Conservation (phyloP, 2,797 vertebrate genomes). For the Typhlichthys eigenmanni region DNA sequence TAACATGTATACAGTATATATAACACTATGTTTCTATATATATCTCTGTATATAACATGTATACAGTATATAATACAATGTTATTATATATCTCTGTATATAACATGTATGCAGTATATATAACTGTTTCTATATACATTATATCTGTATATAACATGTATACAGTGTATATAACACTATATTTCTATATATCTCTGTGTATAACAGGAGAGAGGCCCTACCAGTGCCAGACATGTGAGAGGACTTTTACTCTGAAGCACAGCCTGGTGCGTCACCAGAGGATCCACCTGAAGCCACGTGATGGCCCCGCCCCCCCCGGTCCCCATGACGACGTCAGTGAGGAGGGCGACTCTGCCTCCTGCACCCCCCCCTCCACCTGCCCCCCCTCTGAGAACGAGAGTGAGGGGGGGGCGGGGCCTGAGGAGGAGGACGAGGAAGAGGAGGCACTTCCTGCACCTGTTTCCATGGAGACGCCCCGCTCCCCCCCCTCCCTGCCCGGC, state of each 20-base stretch:
- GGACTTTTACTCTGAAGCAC: conserved; percentile 97
- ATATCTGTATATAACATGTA: no score
- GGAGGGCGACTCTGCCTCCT: conserved; percentile 70
- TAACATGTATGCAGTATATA: no score
- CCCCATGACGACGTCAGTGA: conserved; percentile 75
- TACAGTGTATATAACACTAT: no score
- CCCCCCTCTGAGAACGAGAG: conserved; percentile 75
- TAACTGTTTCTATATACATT: no score
- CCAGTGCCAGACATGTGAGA: conserved; percentile 93
- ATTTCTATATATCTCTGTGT: no score
- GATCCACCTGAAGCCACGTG: conserved; percentile 87
- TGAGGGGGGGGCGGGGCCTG: conserved; percentile 59
- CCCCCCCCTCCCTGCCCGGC: conserved; percentile 52
- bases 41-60: no score
- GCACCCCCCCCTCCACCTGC: conserved; percentile 65
- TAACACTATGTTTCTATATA: no score
- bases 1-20: no score
- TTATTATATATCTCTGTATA: no score
- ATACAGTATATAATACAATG: no score
- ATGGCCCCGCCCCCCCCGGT: conserved; percentile 67
- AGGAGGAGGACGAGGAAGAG: conserved; percentile 46
- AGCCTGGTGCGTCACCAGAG: conserved; percentile 96
- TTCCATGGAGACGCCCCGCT: not conserved
- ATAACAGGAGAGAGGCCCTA: conserved; percentile 90
- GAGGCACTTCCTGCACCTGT: not conserved